A percentile compares a stretch with the other conserved stretches of the same genome.
Conservation (phyloP, 2,113 vertebrate genomes). For the Tragelaphus scriptus region DNA sequence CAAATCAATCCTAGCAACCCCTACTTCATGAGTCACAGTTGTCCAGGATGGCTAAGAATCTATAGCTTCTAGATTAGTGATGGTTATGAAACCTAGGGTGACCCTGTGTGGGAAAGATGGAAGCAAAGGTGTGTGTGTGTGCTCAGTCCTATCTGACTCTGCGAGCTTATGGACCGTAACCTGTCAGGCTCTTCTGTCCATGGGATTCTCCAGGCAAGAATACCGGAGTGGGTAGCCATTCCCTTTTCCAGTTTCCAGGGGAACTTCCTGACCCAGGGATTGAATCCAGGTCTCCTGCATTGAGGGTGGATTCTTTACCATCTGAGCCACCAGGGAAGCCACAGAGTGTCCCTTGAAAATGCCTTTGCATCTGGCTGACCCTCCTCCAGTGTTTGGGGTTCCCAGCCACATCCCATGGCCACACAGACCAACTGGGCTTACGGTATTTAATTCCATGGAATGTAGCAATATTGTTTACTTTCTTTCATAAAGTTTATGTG, state of each 20-base stretch:
- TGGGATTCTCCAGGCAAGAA: neutral
- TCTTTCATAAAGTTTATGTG: neutral
- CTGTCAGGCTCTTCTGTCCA: neutral
- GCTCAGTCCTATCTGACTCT: neutral
- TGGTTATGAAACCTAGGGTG: neutral
- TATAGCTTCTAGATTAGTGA: neutral
- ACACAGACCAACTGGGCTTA: neutral
- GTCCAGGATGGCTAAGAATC: neutral
- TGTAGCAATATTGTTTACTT: neutral
- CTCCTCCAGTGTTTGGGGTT: neutral
- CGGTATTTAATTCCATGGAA: neutral
- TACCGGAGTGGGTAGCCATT: neutral
- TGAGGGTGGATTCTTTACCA: neutral
- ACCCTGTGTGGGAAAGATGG: neutral
- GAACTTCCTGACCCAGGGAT: neutral
- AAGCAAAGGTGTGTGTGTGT: neutral
- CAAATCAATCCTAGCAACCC: neutral
- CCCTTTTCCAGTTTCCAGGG: neutral
- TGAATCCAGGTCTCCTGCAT: neutral
- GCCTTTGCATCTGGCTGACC: neutral
- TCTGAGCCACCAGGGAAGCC: neutral
- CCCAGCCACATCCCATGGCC: neutral
- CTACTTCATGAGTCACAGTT: neutral
- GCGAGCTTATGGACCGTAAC: neutral
- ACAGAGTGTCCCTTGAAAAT: neutral